Evolutionary conservation across 2,797 vertebrate genomes (phyloP).

Genomic region (Gallinago stenura): DNA sequence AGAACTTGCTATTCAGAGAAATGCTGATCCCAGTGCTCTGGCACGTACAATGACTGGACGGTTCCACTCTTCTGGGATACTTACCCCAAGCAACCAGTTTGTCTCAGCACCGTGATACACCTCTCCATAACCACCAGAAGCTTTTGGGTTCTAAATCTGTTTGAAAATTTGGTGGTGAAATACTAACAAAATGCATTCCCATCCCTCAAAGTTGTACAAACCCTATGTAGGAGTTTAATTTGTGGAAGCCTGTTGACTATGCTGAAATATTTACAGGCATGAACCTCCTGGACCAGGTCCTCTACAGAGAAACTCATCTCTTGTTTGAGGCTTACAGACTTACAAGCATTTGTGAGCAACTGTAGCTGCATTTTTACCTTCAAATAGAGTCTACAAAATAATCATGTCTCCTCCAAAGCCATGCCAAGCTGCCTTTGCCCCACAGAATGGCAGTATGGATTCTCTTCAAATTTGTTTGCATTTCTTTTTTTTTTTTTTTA

Average conservation of each 20-base stretch:
- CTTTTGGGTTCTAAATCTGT: background rate
- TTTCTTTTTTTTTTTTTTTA: background rate
- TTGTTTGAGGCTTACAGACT: background rate
- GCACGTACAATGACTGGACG: fast-evolving
- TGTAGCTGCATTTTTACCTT: background rate
- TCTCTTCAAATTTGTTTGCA: background rate
- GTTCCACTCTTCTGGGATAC: background rate
- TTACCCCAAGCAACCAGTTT: background rate
- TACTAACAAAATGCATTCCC: background rate
- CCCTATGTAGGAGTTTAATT: background rate
- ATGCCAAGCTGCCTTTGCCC: background rate
- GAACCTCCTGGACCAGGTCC: background rate
- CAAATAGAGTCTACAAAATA: background rate
- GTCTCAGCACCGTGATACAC: background rate
- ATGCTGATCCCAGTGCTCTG: background rate
- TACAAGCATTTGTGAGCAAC: background rate
- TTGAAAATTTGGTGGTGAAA: background rate
- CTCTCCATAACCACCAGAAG: background rate
- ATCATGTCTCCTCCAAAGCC: background rate
- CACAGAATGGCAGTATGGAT: background rate
- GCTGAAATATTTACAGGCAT: fast-evolving
- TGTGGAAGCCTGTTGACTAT: background rate
- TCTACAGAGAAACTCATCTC: background rate
- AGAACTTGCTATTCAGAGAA: background rate
- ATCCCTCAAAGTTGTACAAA: background rate